Evolutionary conservation across 1,140 invertebrate genomes (phyloP), one percentile per base, ranked within the genome.

Genomic region (Pentalonia nigronervosa): DNA sequence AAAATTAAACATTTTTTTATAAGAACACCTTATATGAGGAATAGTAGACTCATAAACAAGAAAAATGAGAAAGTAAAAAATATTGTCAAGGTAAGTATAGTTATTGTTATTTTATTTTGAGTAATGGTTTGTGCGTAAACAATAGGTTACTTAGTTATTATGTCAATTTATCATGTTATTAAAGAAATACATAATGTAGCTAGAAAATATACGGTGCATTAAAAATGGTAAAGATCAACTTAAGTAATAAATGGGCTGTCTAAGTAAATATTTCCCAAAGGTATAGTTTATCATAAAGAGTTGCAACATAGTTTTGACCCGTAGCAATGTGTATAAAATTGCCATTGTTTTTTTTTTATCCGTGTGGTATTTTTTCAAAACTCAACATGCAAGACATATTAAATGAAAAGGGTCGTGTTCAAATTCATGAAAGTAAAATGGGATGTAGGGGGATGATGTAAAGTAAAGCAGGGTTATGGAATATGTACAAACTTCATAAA

Each of bases 401-500:
- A 67, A 67, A 90, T 67, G 89, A 90, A 67, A 60, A 90, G 89
- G 89, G 89, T 60, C 53, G 25, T 30, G 56, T 90, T 90, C 36
- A 90, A 90, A 90, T 90, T 90, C n/a, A 67, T 56, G 36, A 60
- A 90, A 90, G 36, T 90, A 90, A 45, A 67, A 90, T 45, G 25
- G 56, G 56, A 67, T 36, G 56, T 20, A 67, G 89, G 89, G 89
- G 36, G 20, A n/a, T 45, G 36, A 90, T 90, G 56, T 90, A 90
- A 90, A 90, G 89, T 90, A 67, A 90, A 90, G 67, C 53, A 45
- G 36, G 89, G 89, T 90, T 67, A 90, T 53, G 89, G 53, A 90
- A 90, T 60, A 56, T 36, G 89, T 67, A 90, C 60, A 90, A 90
- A 90, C 89, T 90, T 67, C 89, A 90, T 90, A 90, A 90, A 90